Evolutionary conservation across 2,888 invertebrate genomes (phyloP), one percentile per base, ranked within the genome.

Genomic region (Eupithecia vulgata): DNA sequence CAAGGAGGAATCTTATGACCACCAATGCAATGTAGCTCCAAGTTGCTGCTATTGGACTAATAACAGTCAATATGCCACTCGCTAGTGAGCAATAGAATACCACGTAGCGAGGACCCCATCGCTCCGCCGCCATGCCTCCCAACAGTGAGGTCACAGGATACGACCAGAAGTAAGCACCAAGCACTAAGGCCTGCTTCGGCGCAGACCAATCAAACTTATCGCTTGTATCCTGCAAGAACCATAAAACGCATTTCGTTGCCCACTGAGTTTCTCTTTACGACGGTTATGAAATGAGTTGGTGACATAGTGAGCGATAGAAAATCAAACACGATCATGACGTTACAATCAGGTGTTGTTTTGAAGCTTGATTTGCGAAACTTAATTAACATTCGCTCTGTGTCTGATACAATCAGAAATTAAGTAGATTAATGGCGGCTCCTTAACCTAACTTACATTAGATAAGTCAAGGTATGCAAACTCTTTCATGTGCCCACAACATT

Each of bases 91-190:
- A 91, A 52, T 94, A 89, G 0, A 96, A 95, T 0, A 96, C 95
- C 37, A 96, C 95, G 77, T 95, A 94, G 48, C 95, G 93, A 0
- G 95, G 94, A 0, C 96, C 96, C 87, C 96, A 95, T 74, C 95
- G 91, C 85, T 96, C 96, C 0, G 96, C 96, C n/a, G 96, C 85
- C 83, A 95, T 95, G 5, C 96, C 97, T 0, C 95, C 96, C 0
- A 95, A 94, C 73, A 96, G 85, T 10, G 96, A 96, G 42, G 96
- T 96, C 40, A 96, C 80, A 21, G 96, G 95, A 79, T 96, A 96
- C 45, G 96, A 96, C 95, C 96, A 96, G 84, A 96, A 97, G 81
- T 96, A 97, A 0, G 96, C 94, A 1, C 96, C 96, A 37, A 97
- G 87, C 13, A 97, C 95, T 45, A 95, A 83, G 0, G 96, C 96